Conservation (phyloP, 2,113 vertebrate species). For the Lophura nycthemera region DNA sequence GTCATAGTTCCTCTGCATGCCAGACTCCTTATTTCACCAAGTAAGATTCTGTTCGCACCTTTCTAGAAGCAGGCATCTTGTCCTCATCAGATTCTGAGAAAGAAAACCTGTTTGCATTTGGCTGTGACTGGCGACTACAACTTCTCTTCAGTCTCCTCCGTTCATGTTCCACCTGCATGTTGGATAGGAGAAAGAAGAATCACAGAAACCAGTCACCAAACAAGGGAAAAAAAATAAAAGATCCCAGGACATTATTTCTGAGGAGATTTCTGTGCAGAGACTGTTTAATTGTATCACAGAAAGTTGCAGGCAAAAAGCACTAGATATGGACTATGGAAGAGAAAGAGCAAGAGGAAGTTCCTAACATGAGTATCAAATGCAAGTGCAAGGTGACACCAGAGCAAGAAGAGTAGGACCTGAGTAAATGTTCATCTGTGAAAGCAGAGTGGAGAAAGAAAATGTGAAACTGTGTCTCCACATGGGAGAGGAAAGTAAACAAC, state of each 20-base stretch:
- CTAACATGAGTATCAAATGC: neutral
- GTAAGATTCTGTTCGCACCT: slow-evolving; percentile 14
- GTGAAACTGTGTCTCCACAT: accelerated
- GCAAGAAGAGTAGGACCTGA: neutral
- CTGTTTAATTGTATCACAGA: neutral
- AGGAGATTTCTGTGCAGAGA: neutral
- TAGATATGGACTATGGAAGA: accelerated
- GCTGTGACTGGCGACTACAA: neutral
- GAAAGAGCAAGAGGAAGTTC: neutral
- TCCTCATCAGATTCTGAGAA: neutral
- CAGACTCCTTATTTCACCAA: neutral
- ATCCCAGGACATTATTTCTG: neutral
- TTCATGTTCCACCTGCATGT: slow-evolving; percentile 70
- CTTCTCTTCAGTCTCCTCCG: slow-evolving; percentile 72
- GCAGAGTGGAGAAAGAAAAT: neutral
- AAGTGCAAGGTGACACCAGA: neutral
- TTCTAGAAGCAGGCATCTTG: neutral
- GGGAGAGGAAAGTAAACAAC: neutral
- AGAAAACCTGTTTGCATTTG: neutral
- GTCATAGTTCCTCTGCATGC: neutral
- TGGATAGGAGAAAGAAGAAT: neutral
- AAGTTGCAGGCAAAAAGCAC: neutral
- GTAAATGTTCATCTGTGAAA: neutral
- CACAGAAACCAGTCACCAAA: neutral
- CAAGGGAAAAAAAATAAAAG: neutral